Base-by-base conservation (phyloP, 2,113 vertebrate genomes). In the Dipodomys stephensi region DNA sequence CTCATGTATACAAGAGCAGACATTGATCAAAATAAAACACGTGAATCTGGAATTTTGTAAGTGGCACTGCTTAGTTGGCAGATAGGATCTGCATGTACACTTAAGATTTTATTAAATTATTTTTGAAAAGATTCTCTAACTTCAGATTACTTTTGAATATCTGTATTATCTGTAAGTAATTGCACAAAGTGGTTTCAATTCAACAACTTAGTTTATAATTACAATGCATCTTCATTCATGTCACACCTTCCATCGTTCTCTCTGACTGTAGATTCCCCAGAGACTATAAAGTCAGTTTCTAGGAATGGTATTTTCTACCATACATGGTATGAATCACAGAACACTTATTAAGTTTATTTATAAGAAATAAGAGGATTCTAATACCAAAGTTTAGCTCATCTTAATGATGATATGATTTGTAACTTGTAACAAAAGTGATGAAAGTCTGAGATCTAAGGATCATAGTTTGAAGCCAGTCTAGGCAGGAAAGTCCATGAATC, bases 241-340 rank as follows among this genome's bases (percentile, higher is more conserved):
- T 16, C 49, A 53, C 49, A 9, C 49, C 8, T 16, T 57, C 53
- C 53, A 57, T 57, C 53, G 15, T 16, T 57, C 53, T 57, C 12
- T 57, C 53, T 49, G 81, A 80, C 20, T 87, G 22, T 53, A 3
- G 30, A 67, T 73, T 82, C 20, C 65, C 67, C 83, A 77, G 87
- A 73, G 25, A 62, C 62, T 35, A 16, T 28, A 62, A 89, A 82
- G 39, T 69, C 6, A 69, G 53, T 13, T 57, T 4, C 53, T 13
- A 68, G 30, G 22, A 84, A 90, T 83, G 30, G 67, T 73, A 83
- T 89, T 82, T 78, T 77, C 32, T 90, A 23, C 30, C 65, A 62
- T 28, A 3, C 25, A 25, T 60, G 74, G 8, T 28, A 88, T 68
- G 9, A 89, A 30, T 83, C 71, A 94, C 27, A 44, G 35, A 22